Percentiles rank a stretch among this genome's conserved stretches.
Evolutionary conservation across 1,140 invertebrate genomes (phyloP).

Genomic region (Subanguina moxae): DNA sequence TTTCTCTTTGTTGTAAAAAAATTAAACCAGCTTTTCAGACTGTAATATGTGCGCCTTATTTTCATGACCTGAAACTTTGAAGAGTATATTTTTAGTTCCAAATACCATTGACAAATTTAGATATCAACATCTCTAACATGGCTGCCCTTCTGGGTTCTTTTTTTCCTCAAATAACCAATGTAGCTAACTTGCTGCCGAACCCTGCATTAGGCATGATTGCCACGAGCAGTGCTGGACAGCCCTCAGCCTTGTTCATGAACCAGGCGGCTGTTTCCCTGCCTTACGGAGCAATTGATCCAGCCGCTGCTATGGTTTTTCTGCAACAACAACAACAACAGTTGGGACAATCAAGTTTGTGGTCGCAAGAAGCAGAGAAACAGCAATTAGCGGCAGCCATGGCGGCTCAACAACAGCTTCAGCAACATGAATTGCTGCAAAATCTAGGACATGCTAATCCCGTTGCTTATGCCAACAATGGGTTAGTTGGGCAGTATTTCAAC

Average conservation of each 20-base stretch:
- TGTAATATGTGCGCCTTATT: too few species aligned
- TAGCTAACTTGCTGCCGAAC: not conserved
- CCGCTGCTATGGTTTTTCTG: not conserved
- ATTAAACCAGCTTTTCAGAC: too few species aligned
- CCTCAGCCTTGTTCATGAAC: not conserved
- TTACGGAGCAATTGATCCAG: slow-evolving; percentile 1
- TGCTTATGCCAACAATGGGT: not conserved
- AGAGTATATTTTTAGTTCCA: too few species aligned
- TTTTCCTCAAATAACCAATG: not conserved
- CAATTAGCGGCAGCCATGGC: not conserved
- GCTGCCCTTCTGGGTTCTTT: too few species aligned
- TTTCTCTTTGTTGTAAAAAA: too few species aligned
- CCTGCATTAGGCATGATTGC: not conserved
- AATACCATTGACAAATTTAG: not conserved
- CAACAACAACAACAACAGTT: slow-evolving; percentile 5
- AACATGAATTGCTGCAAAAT: not conserved
- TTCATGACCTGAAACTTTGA: too few species aligned
- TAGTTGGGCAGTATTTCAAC: not conserved
- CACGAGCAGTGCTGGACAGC: not conserved
- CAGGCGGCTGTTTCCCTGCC: not conserved
- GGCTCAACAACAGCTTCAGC: not conserved
- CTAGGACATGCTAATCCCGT: not conserved
- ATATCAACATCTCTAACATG: not conserved
- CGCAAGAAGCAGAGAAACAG: not conserved
- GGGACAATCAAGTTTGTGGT: not conserved